phyloP scores from a whole-genome alignment of 1,140 invertebrate species.

The Sycophaga agraensis region DNA sequence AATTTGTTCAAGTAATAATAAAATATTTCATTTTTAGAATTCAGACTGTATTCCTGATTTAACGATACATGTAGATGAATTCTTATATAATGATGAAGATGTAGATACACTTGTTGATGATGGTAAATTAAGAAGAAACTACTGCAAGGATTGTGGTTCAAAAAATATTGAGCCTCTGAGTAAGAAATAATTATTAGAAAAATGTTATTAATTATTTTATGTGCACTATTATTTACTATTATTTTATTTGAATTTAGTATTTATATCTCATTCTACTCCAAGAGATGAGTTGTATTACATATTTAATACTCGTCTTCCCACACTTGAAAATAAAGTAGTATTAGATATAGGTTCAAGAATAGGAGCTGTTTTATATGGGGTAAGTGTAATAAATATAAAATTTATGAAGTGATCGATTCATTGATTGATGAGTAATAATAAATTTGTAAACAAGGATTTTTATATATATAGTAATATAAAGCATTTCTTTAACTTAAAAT shows the following conservation, averaged over 20 bases:
- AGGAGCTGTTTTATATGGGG: constrained; percentile 70
- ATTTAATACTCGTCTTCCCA: constrained; percentile 65
- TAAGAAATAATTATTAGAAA: constrained; percentile 42
- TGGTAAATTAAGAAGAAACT: constrained; percentile 64
- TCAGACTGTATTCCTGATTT: constrained; percentile 61
- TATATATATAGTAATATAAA: no score
- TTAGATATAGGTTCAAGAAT: constrained; percentile 73
- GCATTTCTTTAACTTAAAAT: no score
- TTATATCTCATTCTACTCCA: constrained; percentile 71
- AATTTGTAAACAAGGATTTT: no score
- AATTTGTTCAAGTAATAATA: neutral
- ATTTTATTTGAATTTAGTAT: constrained; percentile 54
- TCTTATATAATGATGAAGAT: constrained; percentile 69
- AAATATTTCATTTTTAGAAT: constrained; percentile 51
- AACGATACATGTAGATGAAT: constrained; percentile 71
- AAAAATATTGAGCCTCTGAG: constrained; percentile 61
- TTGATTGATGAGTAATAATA: no score
- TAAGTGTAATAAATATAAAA: no score
- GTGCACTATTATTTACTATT: neutral
- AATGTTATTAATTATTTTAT: neutral
- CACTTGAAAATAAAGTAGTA: constrained; percentile 62
- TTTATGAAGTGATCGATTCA: neutral
- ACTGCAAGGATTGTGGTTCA: constrained; percentile 68
- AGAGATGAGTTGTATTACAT: constrained; percentile 64
- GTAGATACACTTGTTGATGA: constrained; percentile 64